Evolutionary conservation across 2,797 vertebrate species (phyloP), one percentile per base, ranked within the genome.

Genomic region (Emys orbicularis): DNA sequence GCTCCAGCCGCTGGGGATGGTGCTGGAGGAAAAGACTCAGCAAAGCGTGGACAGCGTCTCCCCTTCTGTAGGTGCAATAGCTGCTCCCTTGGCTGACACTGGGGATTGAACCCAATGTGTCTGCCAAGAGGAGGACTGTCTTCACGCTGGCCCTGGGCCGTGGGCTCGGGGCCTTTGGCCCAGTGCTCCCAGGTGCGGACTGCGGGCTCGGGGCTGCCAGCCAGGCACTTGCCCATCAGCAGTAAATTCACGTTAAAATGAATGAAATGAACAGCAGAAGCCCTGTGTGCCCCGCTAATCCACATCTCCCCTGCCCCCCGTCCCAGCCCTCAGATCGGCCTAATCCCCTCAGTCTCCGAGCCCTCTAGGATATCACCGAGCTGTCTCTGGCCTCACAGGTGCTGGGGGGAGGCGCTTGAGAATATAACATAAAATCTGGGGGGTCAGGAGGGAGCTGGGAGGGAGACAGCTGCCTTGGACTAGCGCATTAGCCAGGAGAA

Each of bases 401-500:
- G 88, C 87, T 79, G 80, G 56, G 72, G 79, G 19, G 79, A 68
- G 50, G 81, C 56, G 61, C 53, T 54, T 41, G 34, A 44, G 88
- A 82, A 37, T 41, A 9, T 23, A 82, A 53, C 84, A 31, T 86
- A 54, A 56, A 77, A 83, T 76, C 84, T n/a, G 16, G 91, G 77
- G 34, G 61, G 68, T 81, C 65, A 86, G 89, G 61, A 65, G 7
- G 34, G n/a, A 37, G 18, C 18, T 68, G 65, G n/a, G 72, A 15
- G 12, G 15, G 41, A 27, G 41, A 18, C 74, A 76, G 74, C 74
- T 47, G 74, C 13, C 44, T 8, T 29, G 25, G 74, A 15, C 74
- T 8, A 18, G 44, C 2, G 81, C 81, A 68, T 57, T 83, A 81
- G 90, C 88, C 96, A 93, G 88, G 94, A 87, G 93, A 91, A 54